These are phyloP conservation scores for Salticus scenicus DNA, from an alignment of 2,888 invertebrate species.

Conservation along the genomic window DNA sequence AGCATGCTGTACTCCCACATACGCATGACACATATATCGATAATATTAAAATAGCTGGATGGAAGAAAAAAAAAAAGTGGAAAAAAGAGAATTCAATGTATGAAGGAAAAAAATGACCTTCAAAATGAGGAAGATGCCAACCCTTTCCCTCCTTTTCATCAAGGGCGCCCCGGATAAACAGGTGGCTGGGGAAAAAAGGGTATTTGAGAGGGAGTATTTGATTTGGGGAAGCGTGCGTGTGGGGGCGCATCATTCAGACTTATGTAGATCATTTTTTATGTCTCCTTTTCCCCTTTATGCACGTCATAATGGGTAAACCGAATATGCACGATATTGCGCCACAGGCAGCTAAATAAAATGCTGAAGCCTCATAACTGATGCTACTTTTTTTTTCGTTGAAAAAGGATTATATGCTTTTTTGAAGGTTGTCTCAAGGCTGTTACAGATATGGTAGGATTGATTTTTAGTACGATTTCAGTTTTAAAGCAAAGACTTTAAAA, in stretches of 20 bases:
- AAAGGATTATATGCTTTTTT: too few species aligned
- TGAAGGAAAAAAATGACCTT: not conserved
- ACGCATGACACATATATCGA: not conserved
- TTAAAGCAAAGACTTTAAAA: too few species aligned
- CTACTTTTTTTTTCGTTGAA: too few species aligned
- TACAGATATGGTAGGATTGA: too few species aligned
- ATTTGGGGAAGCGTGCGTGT: not conserved
- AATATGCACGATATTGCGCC: not conserved
- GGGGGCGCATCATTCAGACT: not conserved
- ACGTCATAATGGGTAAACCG: not conserved
- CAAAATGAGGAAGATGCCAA: not conserved
- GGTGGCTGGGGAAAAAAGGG: not conserved
- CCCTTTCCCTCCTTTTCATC: not conserved
- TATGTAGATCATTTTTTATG: not conserved
- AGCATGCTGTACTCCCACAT: too few species aligned
- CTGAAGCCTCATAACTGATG: too few species aligned
- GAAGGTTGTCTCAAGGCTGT: too few species aligned
- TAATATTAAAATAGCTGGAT: not conserved
- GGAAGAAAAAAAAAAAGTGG: not conserved
- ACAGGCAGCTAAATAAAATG: too few species aligned
- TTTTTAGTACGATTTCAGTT: too few species aligned
- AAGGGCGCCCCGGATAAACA: not conserved
- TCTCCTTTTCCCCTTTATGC: too few species aligned
- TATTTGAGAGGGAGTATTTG: constrained; percentile 1
- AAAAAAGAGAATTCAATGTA: not conserved